Evolutionary conservation across 2,797 vertebrate species (phyloP).

Genomic region (Danionella dracula): DNA sequence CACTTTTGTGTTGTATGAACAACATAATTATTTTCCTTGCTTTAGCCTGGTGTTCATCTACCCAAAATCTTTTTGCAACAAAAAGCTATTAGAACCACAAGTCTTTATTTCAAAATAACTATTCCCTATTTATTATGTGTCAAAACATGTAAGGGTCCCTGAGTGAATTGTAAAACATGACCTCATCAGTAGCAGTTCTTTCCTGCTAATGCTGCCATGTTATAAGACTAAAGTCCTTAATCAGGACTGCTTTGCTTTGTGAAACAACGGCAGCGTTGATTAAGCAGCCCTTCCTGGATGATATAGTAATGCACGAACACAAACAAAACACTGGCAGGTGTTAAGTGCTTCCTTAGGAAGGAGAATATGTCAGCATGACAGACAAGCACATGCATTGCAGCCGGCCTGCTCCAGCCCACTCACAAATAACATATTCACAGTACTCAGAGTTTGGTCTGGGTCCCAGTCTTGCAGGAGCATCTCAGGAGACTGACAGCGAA

Average conservation of each 20-base stretch:
- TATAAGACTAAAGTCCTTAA: neutral
- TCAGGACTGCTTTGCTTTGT: neutral
- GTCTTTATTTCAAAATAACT: neutral
- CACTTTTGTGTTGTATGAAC: no score
- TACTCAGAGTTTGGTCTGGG: constrained; percentile 60
- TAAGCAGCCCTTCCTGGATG: constrained; percentile 36
- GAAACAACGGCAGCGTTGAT: constrained; percentile 46
- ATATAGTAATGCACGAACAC: constrained; percentile 41
- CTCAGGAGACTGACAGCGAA: constrained; percentile 56
- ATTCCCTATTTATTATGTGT: neutral
- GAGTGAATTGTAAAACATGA: neutral
- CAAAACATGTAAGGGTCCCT: neutral
- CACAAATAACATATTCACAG: constrained; percentile 54
- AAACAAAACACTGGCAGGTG: constrained; percentile 45
- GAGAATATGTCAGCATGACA: constrained; percentile 51
- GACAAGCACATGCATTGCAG: constrained; percentile 60
- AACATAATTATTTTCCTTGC: no score
- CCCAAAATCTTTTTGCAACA: no score
- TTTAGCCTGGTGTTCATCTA: no score
- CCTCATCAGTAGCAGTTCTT: neutral
- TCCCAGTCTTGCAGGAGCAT: constrained; percentile 63
- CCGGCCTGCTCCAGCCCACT: constrained; percentile 52
- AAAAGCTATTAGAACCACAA: no score
- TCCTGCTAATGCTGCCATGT: neutral
- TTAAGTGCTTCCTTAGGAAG: constrained; percentile 48